Conservation (phyloP, 2,797 vertebrate genomes). For the Pseudochromis fuscus region DNA sequence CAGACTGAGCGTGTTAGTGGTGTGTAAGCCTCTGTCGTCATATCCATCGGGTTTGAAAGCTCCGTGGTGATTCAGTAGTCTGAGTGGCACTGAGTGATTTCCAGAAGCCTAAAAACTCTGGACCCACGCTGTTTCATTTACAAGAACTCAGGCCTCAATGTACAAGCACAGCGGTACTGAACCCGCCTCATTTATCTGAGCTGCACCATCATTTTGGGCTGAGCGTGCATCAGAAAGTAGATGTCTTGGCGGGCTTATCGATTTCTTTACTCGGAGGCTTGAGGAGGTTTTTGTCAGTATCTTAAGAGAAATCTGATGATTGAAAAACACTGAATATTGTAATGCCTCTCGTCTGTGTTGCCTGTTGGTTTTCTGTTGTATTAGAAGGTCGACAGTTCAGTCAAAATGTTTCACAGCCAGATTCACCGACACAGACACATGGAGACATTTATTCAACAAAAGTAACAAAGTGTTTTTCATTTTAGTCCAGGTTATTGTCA, state of each 20-base stretch:
- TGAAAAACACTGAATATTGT: not conserved
- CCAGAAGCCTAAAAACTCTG: constrained; percentile 10
- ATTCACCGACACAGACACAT: not conserved
- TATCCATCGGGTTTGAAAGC: constrained; percentile 44
- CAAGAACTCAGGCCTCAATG: constrained; percentile 15
- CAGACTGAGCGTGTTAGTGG: constrained; percentile 42
- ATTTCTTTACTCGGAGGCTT: constrained; percentile 39
- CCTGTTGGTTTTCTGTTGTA: not conserved
- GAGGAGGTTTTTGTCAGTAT: constrained; percentile 15
- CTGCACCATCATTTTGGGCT: constrained; percentile 25
- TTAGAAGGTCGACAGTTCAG: not conserved
- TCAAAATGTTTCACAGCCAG: not conserved
- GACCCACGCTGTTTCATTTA: constrained; percentile 16
- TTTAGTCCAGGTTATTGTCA: not conserved
- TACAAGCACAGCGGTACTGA: constrained; percentile 25
- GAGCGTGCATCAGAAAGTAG: constrained; percentile 13
- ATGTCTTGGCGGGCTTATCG: constrained; percentile 15
- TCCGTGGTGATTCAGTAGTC: constrained; percentile 28
- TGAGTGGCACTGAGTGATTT: constrained; percentile 55
- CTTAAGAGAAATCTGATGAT: constrained; percentile 10
- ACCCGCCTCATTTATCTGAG: constrained; percentile 35
- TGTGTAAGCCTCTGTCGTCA: constrained; percentile 56
- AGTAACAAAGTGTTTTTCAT: not conserved
- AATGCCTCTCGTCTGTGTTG: not conserved
- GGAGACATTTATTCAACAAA: not conserved